Evolutionary conservation across 2,113 vertebrate species (phyloP).

Genomic region (Neodontobutis hainanensis): DNA sequence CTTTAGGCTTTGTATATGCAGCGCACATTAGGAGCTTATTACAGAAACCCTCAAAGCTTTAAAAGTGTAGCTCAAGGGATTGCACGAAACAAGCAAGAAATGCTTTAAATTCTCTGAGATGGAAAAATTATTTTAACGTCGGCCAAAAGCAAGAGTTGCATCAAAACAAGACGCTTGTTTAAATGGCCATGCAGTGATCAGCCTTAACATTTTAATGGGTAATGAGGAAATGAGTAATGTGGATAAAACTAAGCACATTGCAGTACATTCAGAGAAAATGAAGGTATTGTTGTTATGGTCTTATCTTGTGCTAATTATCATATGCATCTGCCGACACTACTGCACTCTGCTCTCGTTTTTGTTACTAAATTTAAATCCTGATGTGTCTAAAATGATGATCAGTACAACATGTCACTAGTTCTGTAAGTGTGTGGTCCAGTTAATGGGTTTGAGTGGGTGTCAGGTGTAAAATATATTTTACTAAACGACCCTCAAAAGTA

Average conservation of each 20-base stretch:
- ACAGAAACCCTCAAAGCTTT: conserved; percentile 7
- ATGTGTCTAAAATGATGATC: too few relatives aligned
- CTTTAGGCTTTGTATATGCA: background rate
- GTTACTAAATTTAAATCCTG: too few relatives aligned
- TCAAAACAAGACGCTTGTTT: background rate
- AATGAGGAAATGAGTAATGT: background rate
- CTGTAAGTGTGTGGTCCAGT: too few relatives aligned
- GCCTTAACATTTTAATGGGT: background rate
- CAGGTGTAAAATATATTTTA: too few relatives aligned
- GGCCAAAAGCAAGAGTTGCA: background rate
- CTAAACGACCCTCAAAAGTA: too few relatives aligned
- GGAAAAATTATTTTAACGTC: background rate
- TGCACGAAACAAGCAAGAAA: background rate
- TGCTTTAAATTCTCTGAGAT: background rate
- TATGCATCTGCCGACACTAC: too few relatives aligned
- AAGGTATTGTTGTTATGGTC: too few relatives aligned
- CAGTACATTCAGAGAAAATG: too few relatives aligned
- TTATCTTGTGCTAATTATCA: too few relatives aligned
- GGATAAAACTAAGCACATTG: background rate
- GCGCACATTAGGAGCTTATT: background rate
- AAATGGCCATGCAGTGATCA: background rate
- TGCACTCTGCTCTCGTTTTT: too few relatives aligned
- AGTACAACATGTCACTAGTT: too few relatives aligned
- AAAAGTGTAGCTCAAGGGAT: background rate
- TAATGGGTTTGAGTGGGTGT: too few relatives aligned